A percentile compares a stretch with the other conserved stretches of the same genome.
These are phyloP conservation scores for Myotis vivesi DNA, from an alignment of 2,797 vertebrate species.

Conservation along the genomic window DNA sequence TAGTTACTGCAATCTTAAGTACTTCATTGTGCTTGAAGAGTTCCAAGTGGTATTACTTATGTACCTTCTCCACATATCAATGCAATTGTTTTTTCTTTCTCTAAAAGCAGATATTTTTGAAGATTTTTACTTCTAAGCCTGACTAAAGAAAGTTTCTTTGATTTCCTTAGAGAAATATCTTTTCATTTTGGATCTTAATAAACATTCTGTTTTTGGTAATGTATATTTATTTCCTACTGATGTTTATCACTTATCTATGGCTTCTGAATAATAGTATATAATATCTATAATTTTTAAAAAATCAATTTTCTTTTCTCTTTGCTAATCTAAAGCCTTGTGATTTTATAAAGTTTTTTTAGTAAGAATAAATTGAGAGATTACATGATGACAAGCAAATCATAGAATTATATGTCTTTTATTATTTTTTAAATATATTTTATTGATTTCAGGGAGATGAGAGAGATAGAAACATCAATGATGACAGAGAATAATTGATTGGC, in stretches of 20 bases:
- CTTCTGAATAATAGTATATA: not conserved
- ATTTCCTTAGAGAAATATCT: not conserved
- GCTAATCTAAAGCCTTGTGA: not conserved
- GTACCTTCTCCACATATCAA: not conserved
- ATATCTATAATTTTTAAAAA: not conserved
- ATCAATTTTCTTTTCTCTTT: not conserved
- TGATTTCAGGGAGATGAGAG: too few species aligned
- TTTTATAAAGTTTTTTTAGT: slow-evolving; percentile 29
- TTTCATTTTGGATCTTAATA: not conserved
- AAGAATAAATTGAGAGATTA: slow-evolving; percentile 29
- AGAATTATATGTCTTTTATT: not conserved
- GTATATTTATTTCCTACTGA: not conserved
- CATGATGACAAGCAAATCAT: not conserved
- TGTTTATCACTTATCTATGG: not conserved
- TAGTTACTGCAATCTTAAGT: not conserved
- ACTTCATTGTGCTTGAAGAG: not conserved
- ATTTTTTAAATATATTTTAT: too few species aligned
- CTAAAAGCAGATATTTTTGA: not conserved
- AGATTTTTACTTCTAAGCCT: not conserved
- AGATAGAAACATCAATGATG: too few species aligned
- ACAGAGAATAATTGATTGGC: too few species aligned
- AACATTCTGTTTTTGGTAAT: not conserved
- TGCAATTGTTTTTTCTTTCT: not conserved
- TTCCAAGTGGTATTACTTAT: not conserved
- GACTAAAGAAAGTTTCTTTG: not conserved